These are phyloP conservation scores for Antennarius striatus DNA, from an alignment of 2,113 vertebrate species.

Conservation along the genomic window DNA sequence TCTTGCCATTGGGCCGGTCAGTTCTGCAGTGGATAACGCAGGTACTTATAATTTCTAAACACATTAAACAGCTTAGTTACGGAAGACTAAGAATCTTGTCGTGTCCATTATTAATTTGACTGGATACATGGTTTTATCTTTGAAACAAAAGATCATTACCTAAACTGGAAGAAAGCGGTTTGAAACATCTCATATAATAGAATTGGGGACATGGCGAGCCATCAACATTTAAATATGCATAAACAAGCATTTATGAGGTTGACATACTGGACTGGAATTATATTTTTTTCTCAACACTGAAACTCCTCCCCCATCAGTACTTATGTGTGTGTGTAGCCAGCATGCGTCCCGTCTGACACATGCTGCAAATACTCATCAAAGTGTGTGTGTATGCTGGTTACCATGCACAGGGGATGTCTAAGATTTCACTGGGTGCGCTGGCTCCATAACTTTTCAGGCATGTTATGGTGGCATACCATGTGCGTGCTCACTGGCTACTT, in stretches of 20 bases:
- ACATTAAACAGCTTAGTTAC: conserved; percentile 32
- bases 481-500: conserved; percentile 24
- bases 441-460: conserved; percentile 33
- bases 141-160: not conserved
- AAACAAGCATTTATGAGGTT: not conserved
- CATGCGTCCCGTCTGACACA: conserved; percentile 32
- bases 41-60: conserved; percentile 50
- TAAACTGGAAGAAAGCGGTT: too few species aligned
- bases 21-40: conserved; percentile 40
- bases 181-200: too few species aligned
- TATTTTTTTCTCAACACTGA: not conserved
- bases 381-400: conserved; percentile 31
- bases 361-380: conserved; percentile 39
- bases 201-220: not conserved
- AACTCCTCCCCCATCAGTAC: conserved; percentile 1
- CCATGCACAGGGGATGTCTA: conserved; percentile 34
- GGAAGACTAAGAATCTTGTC: conserved; percentile 8
- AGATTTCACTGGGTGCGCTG: conserved; percentile 46
- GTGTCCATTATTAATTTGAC: conserved; percentile 1
- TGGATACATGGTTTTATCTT: conserved; percentile 5
- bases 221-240: conserved; percentile 14
- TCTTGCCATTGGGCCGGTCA: conserved; percentile 33
- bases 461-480: conserved; percentile 32
- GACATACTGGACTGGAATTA: not conserved
- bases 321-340: conserved; percentile 4